These are phyloP conservation scores for Acanthoscelides obtectus DNA, from an alignment of 2,888 invertebrate species.

Conservation along the genomic window DNA sequence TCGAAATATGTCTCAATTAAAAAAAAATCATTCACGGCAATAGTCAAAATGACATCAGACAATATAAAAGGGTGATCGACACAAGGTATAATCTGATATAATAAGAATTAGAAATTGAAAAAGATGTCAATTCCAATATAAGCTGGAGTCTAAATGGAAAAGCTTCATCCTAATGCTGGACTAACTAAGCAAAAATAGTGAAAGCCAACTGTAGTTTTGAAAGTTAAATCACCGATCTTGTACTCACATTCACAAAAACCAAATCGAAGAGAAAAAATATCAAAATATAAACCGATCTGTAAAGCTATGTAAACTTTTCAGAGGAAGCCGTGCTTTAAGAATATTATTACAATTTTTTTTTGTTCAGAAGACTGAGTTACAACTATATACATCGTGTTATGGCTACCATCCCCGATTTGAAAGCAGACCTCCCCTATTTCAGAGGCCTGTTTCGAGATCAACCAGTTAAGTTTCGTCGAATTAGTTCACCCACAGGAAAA, in stretches of 20 bases:
- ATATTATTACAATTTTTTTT: constrained; percentile 16
- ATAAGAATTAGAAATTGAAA: too few species aligned
- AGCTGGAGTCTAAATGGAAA: too few species aligned
- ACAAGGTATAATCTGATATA: too few species aligned
- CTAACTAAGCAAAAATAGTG: too few species aligned
- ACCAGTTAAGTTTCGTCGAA: constrained; percentile 6
- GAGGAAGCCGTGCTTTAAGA: constrained; percentile 32
- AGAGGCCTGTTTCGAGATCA: constrained; percentile 24
- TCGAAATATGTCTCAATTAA: not conserved
- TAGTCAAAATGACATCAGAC: too few species aligned
- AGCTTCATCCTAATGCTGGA: too few species aligned
- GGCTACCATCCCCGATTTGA: constrained; percentile 18
- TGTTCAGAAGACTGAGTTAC: constrained; percentile 40
- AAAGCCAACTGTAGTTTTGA: not conserved
- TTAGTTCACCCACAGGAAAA: not conserved
- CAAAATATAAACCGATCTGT: constrained; percentile 13
- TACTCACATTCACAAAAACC: constrained; percentile 9
- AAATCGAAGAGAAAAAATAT: constrained; percentile 16
- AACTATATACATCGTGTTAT: constrained; percentile 36
- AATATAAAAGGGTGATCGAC: too few species aligned
- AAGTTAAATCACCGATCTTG: constrained; percentile 15
- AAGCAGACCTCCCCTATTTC: constrained; percentile 7
- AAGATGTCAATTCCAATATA: too few species aligned
- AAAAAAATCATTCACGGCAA: not conserved
- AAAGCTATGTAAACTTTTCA: constrained; percentile 27